Evolutionary conservation across 2,888 invertebrate species (phyloP), one percentile per base, ranked within the genome.

Genomic region (Rhagonycha lutea): DNA sequence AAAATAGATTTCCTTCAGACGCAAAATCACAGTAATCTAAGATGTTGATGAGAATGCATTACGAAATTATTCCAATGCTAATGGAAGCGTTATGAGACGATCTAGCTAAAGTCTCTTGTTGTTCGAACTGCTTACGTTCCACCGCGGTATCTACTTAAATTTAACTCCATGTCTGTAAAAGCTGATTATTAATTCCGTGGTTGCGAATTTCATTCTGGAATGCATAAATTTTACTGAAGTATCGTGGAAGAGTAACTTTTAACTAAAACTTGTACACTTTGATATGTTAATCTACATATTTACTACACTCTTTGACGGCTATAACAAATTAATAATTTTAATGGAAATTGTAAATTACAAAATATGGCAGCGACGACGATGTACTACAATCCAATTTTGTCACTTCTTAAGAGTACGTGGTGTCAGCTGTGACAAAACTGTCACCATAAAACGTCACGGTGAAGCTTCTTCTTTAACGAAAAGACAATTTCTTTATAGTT

Each of bases 21-120:
- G 77, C 28, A 71, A 71, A 77, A 77, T 77, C 75, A 70, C 77
- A 68, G 72, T 69, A 75, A 77, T 77, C 77, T 77, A 75, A 77
- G 75, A 77, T 75, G 77, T 73, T 77, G 77, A 77, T 75, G 77
- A 77, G 77, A 77, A 75, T 75, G 72, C 74, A 77, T 77, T 77
- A 72, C 73, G 67, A 63, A 69, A 75, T 77, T 77, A 74, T 74
- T 75, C 73, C 70, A 68, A 77, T 77, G 75, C 77, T 77, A 75
- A 77, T 77, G 75, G 77, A 75, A 73, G 75, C 74, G 77, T 77
- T 77, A 77, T 77, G 74, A 77, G 74, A 72, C 77, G 74, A 69
- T 77, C 72, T 61, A 71, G 72, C 67, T 74, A 71, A 77, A 73
- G 68, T 73, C 70, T 69, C 77, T 74, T 71, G 72, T 74, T 76